Base-by-base conservation (phyloP, 2,888 invertebrate genomes). In the Microctonus aethiopoides region DNA sequence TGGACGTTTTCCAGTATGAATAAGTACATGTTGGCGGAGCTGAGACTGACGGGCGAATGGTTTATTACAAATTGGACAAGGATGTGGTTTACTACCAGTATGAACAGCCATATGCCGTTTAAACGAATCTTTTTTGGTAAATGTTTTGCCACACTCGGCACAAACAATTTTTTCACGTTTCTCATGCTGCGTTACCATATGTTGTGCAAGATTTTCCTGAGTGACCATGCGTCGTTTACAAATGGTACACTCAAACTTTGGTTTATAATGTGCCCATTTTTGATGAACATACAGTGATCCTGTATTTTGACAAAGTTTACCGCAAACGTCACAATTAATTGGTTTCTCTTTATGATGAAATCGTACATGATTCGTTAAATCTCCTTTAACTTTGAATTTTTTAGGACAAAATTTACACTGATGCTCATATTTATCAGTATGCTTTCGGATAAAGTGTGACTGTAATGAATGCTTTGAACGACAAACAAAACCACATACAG, bases 341-440 rank as follows among this genome's bases (percentile, higher is more conserved):
- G 86, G 87, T n/a, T 82, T 85, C 63, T 86, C 86, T 24, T 84
- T 85, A 57, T 86, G 86, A 64, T 86, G 85, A 59, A 86, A 86
- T 2, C 86, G 76, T 5, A 86, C 76, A 74, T 86, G 86, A 51
- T 86, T 86, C 2, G 86, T 86, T 13, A 86, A 74, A 51, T 86
- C 86, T 1, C 86, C 86, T 60, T 86, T 86, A 29, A 86, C 86
- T 56, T 86, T 86, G 74, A 86, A 86, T 61, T 84, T 82, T 62
- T 85, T 86, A 0, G 78, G 57, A 54, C 86, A 86, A 39, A 82
- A 82, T 22, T 79, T 81, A 60, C 86, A 86, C 29, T 82, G 80
- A 64, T 86, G 83, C 70, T 86, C 86, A 74, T 82, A 86, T 3
- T 76, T 77, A 36, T 86, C 86, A 0, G 86, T 86, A 75, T 86